Evolutionary conservation across 2,797 vertebrate genomes (phyloP).

Genomic region (Helicolenus hilgendorfi): DNA sequence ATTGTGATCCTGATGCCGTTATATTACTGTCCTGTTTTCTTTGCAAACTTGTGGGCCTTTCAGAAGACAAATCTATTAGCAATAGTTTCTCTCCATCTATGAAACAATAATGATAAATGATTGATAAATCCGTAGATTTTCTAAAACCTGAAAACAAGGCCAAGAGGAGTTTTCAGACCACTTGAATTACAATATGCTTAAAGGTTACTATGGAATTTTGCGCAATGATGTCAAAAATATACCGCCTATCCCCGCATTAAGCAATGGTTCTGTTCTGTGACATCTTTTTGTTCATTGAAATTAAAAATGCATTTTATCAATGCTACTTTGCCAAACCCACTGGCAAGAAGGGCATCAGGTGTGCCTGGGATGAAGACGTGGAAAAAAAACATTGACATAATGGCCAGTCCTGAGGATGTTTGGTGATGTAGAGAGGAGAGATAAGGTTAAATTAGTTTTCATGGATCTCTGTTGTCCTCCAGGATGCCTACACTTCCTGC

Average conservation of each 20-base stretch:
- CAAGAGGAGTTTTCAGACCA: no score
- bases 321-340: neutral
- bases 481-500: neutral
- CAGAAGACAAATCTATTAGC: no score
- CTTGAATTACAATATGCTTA: no score
- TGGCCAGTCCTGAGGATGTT: slow-evolving; percentile 17
- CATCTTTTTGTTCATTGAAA: neutral
- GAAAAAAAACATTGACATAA: slow-evolving; percentile 14
- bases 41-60: no score
- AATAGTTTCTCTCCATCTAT: no score
- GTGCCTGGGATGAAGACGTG: neutral
- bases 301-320: neutral
- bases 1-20: no score
- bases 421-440: slow-evolving; percentile 17
- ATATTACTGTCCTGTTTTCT: no score
- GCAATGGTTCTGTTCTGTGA: neutral
- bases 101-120: no score
- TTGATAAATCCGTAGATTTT: no score
- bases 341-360: neutral
- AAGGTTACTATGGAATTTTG: no score
- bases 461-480: slow-evolving; percentile 19
- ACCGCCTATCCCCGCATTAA: neutral
- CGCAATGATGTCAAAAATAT: no score
- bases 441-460: slow-evolving; percentile 42
- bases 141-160: no score